Percentiles rank a stretch among this genome's conserved stretches.
These are phyloP conservation scores for Saccopteryx leptura DNA, from an alignment of 2,113 vertebrate species.

Conservation along the genomic window DNA sequence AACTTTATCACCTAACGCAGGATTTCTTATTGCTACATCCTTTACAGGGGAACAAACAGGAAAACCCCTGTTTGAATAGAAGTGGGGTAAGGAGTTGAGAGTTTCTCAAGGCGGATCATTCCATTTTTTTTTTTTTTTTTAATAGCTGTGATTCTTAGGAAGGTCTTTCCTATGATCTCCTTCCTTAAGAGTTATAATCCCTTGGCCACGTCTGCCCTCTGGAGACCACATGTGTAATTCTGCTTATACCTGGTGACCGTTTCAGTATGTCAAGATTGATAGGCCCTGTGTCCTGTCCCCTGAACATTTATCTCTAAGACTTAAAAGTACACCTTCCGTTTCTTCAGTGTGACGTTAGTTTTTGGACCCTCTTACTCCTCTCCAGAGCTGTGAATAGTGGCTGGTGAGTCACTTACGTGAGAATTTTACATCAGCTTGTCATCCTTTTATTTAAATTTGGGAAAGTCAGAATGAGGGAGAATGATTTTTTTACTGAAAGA, in stretches of 20 bases:
- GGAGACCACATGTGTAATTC: background rate
- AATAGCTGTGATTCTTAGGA: background rate
- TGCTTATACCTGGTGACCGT: background rate
- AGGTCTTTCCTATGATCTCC: background rate
- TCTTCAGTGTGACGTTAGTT: background rate
- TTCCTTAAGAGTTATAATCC: background rate
- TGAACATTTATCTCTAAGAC: background rate
- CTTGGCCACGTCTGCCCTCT: background rate
- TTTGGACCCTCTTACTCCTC: background rate
- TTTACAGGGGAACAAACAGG: background rate
- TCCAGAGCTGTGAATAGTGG: background rate
- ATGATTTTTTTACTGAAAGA: constrained; percentile 12
- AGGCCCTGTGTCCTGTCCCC: background rate
- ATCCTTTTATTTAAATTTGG: constrained; percentile 30
- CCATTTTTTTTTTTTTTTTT: background rate
- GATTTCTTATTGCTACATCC: background rate
- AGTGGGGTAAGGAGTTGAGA: background rate
- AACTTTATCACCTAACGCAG: background rate
- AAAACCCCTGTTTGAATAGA: background rate
- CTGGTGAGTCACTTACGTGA: background rate
- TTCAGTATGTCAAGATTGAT: background rate
- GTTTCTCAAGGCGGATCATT: background rate
- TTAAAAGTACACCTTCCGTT: background rate
- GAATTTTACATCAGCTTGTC: background rate
- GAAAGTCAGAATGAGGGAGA: background rate